Evolutionary conservation across 2,888 invertebrate species (phyloP), one percentile per base, ranked within the genome.

Genomic region (Spisula solida): DNA sequence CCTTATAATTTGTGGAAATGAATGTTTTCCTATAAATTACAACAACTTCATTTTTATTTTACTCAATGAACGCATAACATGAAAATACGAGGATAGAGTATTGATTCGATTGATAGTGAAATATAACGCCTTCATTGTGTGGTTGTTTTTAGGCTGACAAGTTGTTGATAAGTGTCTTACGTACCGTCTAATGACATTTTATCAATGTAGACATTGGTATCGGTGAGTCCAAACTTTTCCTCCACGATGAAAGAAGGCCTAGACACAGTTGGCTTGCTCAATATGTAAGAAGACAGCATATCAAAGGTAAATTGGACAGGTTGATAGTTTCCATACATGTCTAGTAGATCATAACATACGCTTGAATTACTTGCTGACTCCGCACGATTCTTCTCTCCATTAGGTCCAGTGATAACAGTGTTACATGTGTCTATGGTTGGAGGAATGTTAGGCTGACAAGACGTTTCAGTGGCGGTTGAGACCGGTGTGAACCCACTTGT

Each of bases 261-360:
- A 16, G 79, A 18, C 41, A 79, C 48, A 41, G 6, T 34, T 55
- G 55, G 34, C 5, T 48, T 66, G 29, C 82, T 31, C 16, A 88
- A 29, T 4, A 14, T 75, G 51, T 60, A 88, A 0, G 81, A 41
- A 2, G 88, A 48, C 2, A 25, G 5, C 18, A 89, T 25, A 4
- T 83, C 81, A n/a, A 66, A 83, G 14, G 48, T 6, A 18, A 89
- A 6, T 18, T 12, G 0, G 75, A n/a, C 29, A 16, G 66, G 81
- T 29, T 86, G 81, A 66, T 55, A 86, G n/a, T 86, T 86, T 12
- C 86, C 86, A 66, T 86, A 86, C 81, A 86, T 81, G n/a, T 86
- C 86, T 10, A 20, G 41, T 12, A 86, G 66, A 48, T 81, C 20
- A 18, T 81, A 34, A n/a, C 86, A 86, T 20, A 14, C 48, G 8